These are phyloP conservation scores for Phylloscopus collybita DNA, from an alignment of 2,797 vertebrate species.

Conservation along the genomic window DNA sequence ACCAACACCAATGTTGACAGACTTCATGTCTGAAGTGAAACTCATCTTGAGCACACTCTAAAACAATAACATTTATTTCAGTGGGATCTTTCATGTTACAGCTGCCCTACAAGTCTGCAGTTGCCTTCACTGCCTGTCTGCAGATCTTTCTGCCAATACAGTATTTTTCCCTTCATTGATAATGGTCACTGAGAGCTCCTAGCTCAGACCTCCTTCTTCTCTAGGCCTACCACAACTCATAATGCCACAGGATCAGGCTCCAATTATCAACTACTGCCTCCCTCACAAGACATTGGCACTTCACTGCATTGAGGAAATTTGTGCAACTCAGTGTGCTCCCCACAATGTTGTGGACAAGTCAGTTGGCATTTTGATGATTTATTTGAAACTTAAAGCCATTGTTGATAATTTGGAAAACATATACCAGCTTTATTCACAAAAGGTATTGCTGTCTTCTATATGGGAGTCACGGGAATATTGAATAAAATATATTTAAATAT, in stretches of 20 bases:
- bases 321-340: neutral
- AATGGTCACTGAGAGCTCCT: neutral
- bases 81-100: neutral
- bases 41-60: neutral
- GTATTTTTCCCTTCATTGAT: neutral
- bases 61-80: neutral
- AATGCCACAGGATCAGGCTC: neutral
- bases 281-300: neutral
- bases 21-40: neutral
- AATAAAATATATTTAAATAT: neutral
- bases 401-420: neutral
- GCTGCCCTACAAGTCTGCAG: neutral
- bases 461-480: neutral
- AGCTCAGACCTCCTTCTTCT: neutral
- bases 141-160: neutral
- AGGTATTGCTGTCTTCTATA: neutral
- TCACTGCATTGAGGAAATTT: neutral
- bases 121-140: neutral
- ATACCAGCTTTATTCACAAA: neutral
- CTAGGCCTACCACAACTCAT: neutral
- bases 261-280: fast-evolving
- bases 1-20: neutral
- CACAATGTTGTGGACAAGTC: neutral
- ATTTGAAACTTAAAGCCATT: neutral
- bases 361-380: neutral